Evolutionary conservation across 2,113 vertebrate genomes (phyloP), one percentile per base, ranked within the genome.

Genomic region (Piliocolobus tephrosceles): DNA sequence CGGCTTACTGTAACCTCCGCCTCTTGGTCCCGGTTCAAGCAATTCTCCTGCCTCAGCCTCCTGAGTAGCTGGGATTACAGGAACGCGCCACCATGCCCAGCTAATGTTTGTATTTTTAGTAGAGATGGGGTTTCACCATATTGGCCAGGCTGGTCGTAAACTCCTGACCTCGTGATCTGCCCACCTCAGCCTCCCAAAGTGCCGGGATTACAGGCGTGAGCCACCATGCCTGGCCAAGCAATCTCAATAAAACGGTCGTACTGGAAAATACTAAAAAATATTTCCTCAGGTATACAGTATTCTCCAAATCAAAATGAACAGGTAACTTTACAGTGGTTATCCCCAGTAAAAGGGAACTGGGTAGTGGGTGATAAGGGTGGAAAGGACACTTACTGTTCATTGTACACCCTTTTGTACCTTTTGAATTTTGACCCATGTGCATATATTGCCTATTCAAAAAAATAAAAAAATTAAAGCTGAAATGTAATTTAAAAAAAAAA

Each of bases 401-500:
- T 96, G 87, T 80, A 96, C 76, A 96, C 78, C 72, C 88, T 94
- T 94, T 76, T 50, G 30, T 76, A 91, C 57, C 50, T 95, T 94
- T 91, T 95, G 90, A 96, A 84, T 96, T 95, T 80, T 97, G 93
- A 91, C 95, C 61, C 68, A 92, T 93, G 92, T 84, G 76, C 76
- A 97, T 78, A 76, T 90, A 84, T 88, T 92, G 90, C 81, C 85
- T 96, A 97, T 57, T 83, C 68, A 90, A 96, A 88, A 96, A 96
- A 92, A 90, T 85, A 45, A 66, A 68, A 72, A 85, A 73, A 96
- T 95, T 80, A 93, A 91, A 91, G 82, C 90, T 91, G 83, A 97
- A 96, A 97, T 73, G 87, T 82, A 38, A 79, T 87, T 93, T 25
- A 61, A 75, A 73, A 76, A 73, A 76, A 40, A 76, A n/a, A 50